These are phyloP conservation scores for Rhinophrynus dorsalis DNA, from an alignment of 2,797 vertebrate genomes.

Conservation along the genomic window DNA sequence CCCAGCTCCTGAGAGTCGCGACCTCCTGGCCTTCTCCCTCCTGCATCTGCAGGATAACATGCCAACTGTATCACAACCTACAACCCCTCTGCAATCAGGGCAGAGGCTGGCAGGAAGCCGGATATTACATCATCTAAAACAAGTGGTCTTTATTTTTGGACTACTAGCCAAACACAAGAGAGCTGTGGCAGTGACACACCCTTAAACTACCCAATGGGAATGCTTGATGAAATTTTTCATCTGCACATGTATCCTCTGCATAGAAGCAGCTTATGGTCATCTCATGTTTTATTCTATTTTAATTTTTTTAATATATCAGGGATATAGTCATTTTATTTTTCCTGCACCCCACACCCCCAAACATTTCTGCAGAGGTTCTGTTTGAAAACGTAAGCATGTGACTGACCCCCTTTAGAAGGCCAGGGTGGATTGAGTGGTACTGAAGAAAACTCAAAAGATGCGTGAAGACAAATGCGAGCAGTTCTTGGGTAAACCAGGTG, in stretches of 20 bases:
- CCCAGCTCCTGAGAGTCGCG: conserved; percentile 76
- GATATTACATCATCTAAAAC: conserved; percentile 13
- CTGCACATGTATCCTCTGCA: not conserved
- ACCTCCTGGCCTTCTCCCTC: conserved; percentile 20
- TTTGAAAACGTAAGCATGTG: not conserved
- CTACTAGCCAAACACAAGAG: conserved; percentile 18
- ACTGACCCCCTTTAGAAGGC: not conserved
- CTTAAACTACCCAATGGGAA: conserved; percentile 2
- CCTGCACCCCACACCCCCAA: not conserved
- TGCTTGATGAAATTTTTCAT: not conserved
- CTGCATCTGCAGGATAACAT: conserved; percentile 23
- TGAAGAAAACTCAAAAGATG: too few species aligned
- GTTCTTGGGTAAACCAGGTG: too few species aligned
- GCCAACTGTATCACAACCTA: conserved; percentile 39
- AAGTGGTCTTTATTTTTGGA: conserved; percentile 16
- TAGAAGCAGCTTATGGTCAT: conserved; percentile 9
- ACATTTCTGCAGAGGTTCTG: not conserved
- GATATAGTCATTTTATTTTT: not conserved
- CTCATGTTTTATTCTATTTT: conserved; percentile 14
- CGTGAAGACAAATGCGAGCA: too few species aligned
- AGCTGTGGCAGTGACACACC: not conserved
- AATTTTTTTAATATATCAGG: conserved; percentile 3
- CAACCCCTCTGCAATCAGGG: conserved; percentile 4
- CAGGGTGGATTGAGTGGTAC: not conserved
- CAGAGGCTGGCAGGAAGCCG: conserved; percentile 8